These are phyloP conservation scores for Zaprionus taronus DNA, from an alignment of 1,140 invertebrate species.

Conservation along the genomic window DNA sequence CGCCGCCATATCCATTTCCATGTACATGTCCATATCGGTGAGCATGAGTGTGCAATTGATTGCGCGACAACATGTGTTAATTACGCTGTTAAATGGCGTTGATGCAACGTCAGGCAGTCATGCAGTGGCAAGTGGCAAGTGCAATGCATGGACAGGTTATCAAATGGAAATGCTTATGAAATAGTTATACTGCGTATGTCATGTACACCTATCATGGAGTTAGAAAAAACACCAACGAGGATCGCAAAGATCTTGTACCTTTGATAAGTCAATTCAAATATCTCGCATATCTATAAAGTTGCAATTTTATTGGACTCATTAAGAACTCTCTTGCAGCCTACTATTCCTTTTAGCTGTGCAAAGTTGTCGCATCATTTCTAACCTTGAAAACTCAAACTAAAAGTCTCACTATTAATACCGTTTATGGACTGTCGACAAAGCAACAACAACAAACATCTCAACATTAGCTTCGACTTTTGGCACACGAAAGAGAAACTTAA, in stretches of 20 bases:
- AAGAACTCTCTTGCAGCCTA: neutral
- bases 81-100: constrained; percentile 74
- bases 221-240: neutral
- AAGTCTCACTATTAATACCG: constrained; percentile 29
- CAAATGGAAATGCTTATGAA: constrained; percentile 42
- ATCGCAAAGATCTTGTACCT: neutral
- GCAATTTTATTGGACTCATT: neutral
- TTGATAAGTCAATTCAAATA: neutral
- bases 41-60: constrained; percentile 74
- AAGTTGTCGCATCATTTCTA: constrained; percentile 54
- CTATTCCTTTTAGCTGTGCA: too few relatives aligned
- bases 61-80: constrained; percentile 81
- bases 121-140: constrained; percentile 19
- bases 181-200: constrained; percentile 8
- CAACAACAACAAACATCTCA: neutral
- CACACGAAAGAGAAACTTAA: constrained; percentile 72
- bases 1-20: constrained; percentile 55
- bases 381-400: constrained; percentile 52
- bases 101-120: constrained; percentile 65
- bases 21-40: constrained; percentile 51
- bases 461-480: constrained; percentile 67
- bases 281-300: too few relatives aligned
- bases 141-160: constrained; percentile 45
- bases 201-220: neutral
- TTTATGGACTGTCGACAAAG: constrained; percentile 41